phyloP scores from a whole-genome alignment of 2,888 invertebrate species.

The Falcaria lacertinaria region DNA sequence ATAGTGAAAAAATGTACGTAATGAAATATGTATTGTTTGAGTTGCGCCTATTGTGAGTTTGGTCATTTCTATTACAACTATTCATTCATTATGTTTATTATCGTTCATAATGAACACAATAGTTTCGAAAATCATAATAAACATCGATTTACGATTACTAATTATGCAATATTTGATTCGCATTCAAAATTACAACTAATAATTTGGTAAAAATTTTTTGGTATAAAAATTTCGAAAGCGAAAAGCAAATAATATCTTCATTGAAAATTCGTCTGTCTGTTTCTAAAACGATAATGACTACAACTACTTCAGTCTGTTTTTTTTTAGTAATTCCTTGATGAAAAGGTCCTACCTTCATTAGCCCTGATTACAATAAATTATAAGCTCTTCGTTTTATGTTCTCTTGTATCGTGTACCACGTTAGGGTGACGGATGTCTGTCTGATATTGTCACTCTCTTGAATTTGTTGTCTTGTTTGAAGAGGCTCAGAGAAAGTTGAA shows the following conservation, averaged over 20 bases:
- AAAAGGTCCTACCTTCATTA: slow-evolving; percentile 2
- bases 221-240: too few relatives aligned
- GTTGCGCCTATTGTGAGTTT: neutral
- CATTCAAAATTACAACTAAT: too few relatives aligned
- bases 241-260: too few relatives aligned
- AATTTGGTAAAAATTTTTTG: too few relatives aligned
- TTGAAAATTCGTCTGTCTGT: neutral
- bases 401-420: neutral
- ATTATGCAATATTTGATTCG: too few relatives aligned
- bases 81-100: neutral
- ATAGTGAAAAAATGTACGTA: neutral
- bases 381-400: neutral
- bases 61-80: neutral
- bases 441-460: neutral
- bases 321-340: slow-evolving; percentile 1
- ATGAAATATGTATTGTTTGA: neutral
- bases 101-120: neutral
- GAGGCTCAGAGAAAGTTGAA: neutral
- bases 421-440: neutral
- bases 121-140: neutral
- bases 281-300: neutral
- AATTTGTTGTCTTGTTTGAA: neutral
- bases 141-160: too few relatives aligned
- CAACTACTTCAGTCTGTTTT: neutral
- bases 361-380: slow-evolving; percentile 3